A percentile compares a stretch with the other conserved stretches of the same genome.
phyloP scores from a whole-genome alignment of 2,113 vertebrate genomes.

The Mellivora capensis region DNA sequence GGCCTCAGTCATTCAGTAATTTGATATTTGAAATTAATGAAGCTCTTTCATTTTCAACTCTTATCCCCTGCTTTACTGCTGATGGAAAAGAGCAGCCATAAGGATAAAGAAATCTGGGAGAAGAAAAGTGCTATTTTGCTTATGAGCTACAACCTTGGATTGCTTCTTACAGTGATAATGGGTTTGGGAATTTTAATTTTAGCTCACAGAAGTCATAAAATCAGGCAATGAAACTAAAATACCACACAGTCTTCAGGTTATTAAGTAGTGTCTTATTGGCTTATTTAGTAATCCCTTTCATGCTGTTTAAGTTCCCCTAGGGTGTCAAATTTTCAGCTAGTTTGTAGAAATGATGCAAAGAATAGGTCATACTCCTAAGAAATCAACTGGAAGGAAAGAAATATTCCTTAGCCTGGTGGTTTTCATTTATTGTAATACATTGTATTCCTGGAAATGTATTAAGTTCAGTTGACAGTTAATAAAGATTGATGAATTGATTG shows the following conservation, averaged over 20 bases:
- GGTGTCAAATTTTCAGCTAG: slow-evolving; percentile 40
- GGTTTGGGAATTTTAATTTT: slow-evolving; percentile 63
- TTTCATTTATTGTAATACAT: slow-evolving; percentile 45
- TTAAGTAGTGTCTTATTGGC: slow-evolving; percentile 46
- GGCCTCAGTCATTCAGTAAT: slow-evolving; percentile 27
- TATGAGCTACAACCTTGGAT: slow-evolving; percentile 23
- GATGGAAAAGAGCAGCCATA: slow-evolving; percentile 33
- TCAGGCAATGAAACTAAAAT: slow-evolving; percentile 51
- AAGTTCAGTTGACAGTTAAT: slow-evolving; percentile 53
- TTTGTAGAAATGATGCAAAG: slow-evolving; percentile 51
- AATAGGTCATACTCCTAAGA: slow-evolving; percentile 37
- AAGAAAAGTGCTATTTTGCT: slow-evolving; percentile 46
- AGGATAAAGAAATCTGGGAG: slow-evolving; percentile 41
- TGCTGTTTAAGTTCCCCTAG: not conserved
- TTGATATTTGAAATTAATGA: slow-evolving; percentile 68
- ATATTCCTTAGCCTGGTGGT: not conserved
- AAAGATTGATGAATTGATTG: slow-evolving; percentile 47
- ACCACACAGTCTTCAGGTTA: slow-evolving; percentile 34
- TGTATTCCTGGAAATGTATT: slow-evolving; percentile 33
- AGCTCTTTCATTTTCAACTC: slow-evolving; percentile 45
- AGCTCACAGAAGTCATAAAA: slow-evolving; percentile 63
- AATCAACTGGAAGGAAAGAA: slow-evolving; percentile 42
- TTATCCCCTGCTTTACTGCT: not conserved
- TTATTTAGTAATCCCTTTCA: slow-evolving; percentile 51
- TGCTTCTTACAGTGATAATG: slow-evolving; percentile 24